A percentile compares a stretch with the other conserved stretches of the same genome.
These are phyloP conservation scores for Drosophila grimshawi DNA, from an alignment of 1,140 invertebrate species.

Conservation along the genomic window DNA sequence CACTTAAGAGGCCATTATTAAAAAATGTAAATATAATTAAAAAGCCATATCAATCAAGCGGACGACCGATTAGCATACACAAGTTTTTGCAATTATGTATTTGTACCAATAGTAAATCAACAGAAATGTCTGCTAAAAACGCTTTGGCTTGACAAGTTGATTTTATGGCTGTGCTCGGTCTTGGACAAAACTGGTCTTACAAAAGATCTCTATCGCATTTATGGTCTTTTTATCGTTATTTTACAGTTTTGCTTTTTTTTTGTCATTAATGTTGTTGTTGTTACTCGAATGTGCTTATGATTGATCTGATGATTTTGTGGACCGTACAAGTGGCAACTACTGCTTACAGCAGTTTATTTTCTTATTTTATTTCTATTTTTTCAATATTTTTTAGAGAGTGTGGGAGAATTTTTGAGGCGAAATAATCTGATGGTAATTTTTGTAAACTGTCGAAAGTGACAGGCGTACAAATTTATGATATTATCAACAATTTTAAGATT, in stretches of 20 bases:
- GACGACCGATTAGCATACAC: conserved; percentile 75
- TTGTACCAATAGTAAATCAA: conserved; percentile 72
- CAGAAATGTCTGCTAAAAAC: conserved; percentile 73
- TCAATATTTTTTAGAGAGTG: conserved; percentile 55
- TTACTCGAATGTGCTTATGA: conserved; percentile 60
- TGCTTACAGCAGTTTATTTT: conserved; percentile 37
- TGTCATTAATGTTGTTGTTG: conserved; percentile 10
- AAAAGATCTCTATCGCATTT: conserved; percentile 77
- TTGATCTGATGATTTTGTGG: conserved; percentile 79
- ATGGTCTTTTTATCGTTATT: conserved; percentile 72
- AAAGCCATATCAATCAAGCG: conserved; percentile 68
- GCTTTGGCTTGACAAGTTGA: conserved; percentile 71
- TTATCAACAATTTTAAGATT: conserved; percentile 31
- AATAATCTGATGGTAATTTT: conserved; percentile 73
- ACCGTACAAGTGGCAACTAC: conserved; percentile 63
- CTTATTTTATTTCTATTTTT: conserved; percentile 21
- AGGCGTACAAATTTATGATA: conserved; percentile 61
- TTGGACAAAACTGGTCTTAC: conserved; percentile 74
- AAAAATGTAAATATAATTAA: conserved; percentile 79
- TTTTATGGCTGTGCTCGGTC: conserved; percentile 39
- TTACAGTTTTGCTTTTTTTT: conserved; percentile 47
- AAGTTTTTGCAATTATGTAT: conserved; percentile 76
- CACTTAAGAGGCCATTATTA: conserved; percentile 59
- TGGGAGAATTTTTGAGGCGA: conserved; percentile 66
- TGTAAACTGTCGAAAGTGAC: conserved; percentile 72